Evolutionary conservation across 30 jellyfish, hydroid and myxozoan genomes (phyloP).

Genomic region (Nemopilema nomurai): DNA sequence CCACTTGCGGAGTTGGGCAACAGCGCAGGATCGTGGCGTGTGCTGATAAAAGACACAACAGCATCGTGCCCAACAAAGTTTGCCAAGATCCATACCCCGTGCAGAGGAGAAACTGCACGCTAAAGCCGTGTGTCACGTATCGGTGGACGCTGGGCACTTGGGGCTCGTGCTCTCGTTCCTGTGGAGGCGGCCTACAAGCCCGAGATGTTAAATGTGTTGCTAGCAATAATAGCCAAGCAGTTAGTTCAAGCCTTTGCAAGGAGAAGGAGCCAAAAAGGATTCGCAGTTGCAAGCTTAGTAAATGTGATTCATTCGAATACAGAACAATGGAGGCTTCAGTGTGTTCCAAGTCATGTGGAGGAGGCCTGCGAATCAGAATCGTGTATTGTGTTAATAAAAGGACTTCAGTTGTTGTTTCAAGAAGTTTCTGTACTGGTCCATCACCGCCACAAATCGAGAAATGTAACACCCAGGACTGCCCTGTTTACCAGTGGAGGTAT

Average conservation of each 20-base stretch:
- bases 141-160: constrained; percentile 73
- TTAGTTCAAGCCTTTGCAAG: constrained; percentile 41
- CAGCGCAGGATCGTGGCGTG: constrained; percentile 81
- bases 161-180: constrained; percentile 74
- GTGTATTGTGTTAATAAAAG: constrained; percentile 75
- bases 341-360: constrained; percentile 92
- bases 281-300: constrained; percentile 59
- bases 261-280: constrained; percentile 41
- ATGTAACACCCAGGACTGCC: constrained; percentile 82
- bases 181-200: constrained; percentile 83
- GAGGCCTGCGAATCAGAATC: constrained; percentile 75
- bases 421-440: constrained; percentile 83
- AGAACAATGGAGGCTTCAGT: constrained; percentile 53
- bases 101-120: constrained; percentile 40
- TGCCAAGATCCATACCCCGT: constrained; percentile 79
- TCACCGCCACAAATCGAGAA: constrained; percentile 79
- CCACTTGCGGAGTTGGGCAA: constrained; percentile 82
- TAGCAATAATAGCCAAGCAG: constrained; percentile 13
- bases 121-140: constrained; percentile 64
- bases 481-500: constrained; percentile 77
- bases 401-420: constrained; percentile 64
- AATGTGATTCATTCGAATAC: constrained; percentile 81
- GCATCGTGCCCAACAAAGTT: constrained; percentile 20
- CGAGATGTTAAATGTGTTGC: constrained; percentile 64
- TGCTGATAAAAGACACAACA: constrained; percentile 10